Evolutionary conservation across 2,113 vertebrate genomes (phyloP), one percentile per base, ranked within the genome.

Genomic region (Dipodomys spectabilis): DNA sequence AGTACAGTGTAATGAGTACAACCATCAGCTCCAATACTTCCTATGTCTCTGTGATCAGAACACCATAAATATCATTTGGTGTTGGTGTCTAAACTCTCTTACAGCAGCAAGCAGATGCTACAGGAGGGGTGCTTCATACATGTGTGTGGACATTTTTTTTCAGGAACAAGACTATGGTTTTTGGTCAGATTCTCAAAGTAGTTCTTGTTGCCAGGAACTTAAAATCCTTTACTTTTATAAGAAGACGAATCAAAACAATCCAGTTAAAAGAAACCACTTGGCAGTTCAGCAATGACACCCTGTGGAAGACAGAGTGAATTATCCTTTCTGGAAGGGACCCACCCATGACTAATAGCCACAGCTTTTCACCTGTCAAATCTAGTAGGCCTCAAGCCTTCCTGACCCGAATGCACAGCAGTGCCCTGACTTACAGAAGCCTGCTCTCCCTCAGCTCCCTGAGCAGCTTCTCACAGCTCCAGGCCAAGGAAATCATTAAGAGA

Each of bases 351-450:
- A 88, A 92, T 65, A 20, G 13, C 44, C 90, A 82, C 28, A 90
- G 95, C 45, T 93, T 74, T 91, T 88, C 74, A 82, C 92, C 95
- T 95, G 88, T 93, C 88, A 85, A 32, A 92, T 77, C 65, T 90
- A 90, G 57, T 79, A 74, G 73, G 35, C 81, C 88, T 92, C 94
- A 93, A 85, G 65, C 45, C 60, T 22, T n/a, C 49, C 4, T 2
- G 44, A 30, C 44, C n/a, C 0, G 0, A 30, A 32, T 78, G 53
- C 75, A 23, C 27, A 32, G 74, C 49, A 4, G 73, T 57, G 25
- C 4, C 0, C 45, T 57, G 92, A 80, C 2, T 5, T 20, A 72
- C 57, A 28, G 1, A 19, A 16, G n/a, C 15, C 44, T n/a, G 5
- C 13, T 72, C 53, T 84, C 45, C 75, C 74, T 44, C 65, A 62